Evolutionary conservation across 2,113 vertebrate species (phyloP).

Genomic region (Percina caprodes): DNA sequence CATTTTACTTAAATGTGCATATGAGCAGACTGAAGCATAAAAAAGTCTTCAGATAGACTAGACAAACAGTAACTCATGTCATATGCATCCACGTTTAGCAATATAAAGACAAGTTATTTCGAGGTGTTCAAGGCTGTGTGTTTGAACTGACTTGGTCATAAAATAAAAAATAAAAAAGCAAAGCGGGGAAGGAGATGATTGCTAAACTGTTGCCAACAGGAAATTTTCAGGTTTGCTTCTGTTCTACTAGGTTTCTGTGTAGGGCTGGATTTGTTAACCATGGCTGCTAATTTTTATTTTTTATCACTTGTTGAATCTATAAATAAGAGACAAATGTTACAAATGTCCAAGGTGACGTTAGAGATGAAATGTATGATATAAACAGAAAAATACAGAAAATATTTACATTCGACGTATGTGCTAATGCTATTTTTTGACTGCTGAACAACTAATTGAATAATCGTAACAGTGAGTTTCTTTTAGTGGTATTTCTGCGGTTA

Average conservation of each 20-base stretch:
- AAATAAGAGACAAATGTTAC: background rate
- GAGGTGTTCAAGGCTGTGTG: background rate
- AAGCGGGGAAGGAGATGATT: background rate
- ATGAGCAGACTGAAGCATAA: background rate
- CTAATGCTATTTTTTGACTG: too few relatives aligned
- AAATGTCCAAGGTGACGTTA: background rate
- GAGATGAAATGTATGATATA: too few relatives aligned
- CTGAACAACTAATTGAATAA: too few relatives aligned
- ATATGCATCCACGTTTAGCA: background rate
- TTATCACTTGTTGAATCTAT: background rate
- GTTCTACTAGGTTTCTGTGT: background rate
- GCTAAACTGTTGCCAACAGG: background rate
- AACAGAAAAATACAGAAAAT: too few relatives aligned
- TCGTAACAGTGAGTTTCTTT: background rate
- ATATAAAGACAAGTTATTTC: background rate
- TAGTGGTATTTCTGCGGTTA: background rate
- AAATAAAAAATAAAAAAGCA: background rate
- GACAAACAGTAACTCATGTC: constrained; percentile 12
- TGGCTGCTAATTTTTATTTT: background rate
- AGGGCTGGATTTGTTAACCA: background rate
- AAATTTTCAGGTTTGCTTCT: background rate
- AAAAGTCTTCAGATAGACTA: background rate
- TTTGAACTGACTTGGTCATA: background rate
- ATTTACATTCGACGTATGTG: too few relatives aligned
- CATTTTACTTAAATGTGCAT: background rate